Evolutionary conservation across 1,140 invertebrate species (phyloP).

Genomic region (Drosophila virilis): DNA sequence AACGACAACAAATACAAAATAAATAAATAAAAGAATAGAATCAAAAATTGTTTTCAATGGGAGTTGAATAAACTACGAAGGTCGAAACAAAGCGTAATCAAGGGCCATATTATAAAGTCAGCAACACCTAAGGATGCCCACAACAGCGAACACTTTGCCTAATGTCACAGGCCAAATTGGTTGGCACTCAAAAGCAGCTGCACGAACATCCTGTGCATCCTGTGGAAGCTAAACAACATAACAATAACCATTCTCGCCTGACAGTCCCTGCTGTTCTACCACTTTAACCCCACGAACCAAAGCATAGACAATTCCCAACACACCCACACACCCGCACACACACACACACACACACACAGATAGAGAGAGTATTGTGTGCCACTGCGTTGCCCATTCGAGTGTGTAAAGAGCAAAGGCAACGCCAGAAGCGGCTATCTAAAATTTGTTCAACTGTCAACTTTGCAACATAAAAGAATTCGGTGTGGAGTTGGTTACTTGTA

Average conservation of each 20-base stretch:
- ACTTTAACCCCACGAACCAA: conserved; percentile 17
- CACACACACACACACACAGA: too few relatives aligned
- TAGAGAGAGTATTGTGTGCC: background rate
- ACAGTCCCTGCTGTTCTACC: conserved; percentile 21
- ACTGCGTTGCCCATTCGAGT: conserved; percentile 25
- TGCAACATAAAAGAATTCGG: conserved; percentile 26
- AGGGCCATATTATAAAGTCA: conserved; percentile 20
- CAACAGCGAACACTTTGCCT: conserved; percentile 43
- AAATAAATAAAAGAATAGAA: conserved; percentile 1
- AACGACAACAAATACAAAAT: background rate
- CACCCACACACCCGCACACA: too few relatives aligned
- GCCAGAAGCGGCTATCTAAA: conserved; percentile 35
- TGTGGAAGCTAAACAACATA: conserved; percentile 62
- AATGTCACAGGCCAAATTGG: conserved; percentile 62
- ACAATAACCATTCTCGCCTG: conserved; percentile 72
- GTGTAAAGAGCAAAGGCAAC: conserved; percentile 28
- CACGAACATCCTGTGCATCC: conserved; percentile 60
- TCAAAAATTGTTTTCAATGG: conserved; percentile 19
- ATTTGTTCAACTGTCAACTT: conserved; percentile 49
- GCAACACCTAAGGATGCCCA: conserved; percentile 26
- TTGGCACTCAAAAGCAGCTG: conserved; percentile 58
- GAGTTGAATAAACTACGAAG: conserved; percentile 7
- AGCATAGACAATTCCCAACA: conserved; percentile 24
- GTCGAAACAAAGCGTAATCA: conserved; percentile 30
- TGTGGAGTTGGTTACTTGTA: background rate